phyloP scores from a whole-genome alignment of 37 sponge, comb jelly and placozoan species.

The Theonella swinhoei region DNA sequence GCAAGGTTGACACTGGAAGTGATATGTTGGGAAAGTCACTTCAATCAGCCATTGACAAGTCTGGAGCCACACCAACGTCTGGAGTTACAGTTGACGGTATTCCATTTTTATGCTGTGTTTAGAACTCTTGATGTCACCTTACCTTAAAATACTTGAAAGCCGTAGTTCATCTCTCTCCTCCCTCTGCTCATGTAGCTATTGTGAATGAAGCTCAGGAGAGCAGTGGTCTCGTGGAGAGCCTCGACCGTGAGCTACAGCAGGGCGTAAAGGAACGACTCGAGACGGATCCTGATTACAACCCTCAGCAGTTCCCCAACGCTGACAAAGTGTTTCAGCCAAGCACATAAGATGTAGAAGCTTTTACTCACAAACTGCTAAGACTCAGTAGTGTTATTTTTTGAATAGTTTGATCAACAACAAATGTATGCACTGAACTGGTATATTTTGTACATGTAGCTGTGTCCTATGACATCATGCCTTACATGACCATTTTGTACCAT shows the following conservation, averaged over 20 bases:
- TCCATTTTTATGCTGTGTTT: not conserved
- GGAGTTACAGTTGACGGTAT: conserved; percentile 18
- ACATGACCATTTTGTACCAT: no score
- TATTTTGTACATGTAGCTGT: no score
- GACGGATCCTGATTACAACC: conserved; percentile 18
- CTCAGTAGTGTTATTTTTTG: no score
- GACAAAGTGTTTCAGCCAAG: conserved; percentile 16
- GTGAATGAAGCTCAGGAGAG: not conserved
- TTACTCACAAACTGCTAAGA: not conserved
- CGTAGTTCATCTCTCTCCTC: not conserved
- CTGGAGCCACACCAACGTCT: conserved; percentile 34
- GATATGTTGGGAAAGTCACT: not conserved
- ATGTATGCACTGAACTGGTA: no score
- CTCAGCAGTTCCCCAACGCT: conserved; percentile 38
- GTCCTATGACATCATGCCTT: no score
- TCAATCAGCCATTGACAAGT: not conserved
- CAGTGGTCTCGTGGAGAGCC: not conserved
- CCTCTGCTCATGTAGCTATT: conserved; percentile 9
- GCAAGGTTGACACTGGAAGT: not conserved
- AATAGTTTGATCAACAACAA: no score
- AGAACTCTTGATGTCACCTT: not conserved
- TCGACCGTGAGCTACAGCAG: conserved; percentile 22
- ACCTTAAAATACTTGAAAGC: not conserved
- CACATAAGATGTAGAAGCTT: conserved; percentile 1
- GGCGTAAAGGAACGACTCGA: conserved; percentile 5